Conservation (phyloP, 2,797 vertebrate species). For the Cichlasoma orientale region DNA sequence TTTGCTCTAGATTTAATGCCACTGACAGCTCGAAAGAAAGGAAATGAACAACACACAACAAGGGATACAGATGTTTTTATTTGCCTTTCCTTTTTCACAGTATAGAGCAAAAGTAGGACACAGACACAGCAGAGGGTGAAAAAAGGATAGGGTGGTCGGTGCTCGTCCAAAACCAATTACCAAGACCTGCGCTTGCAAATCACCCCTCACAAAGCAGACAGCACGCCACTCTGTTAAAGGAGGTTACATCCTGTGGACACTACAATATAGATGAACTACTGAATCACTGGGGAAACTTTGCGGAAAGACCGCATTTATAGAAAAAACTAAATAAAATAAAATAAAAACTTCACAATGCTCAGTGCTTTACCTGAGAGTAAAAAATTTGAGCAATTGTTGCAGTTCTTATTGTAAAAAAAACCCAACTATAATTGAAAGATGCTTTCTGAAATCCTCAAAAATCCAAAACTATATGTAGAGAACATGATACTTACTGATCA, state of each 20-base stretch:
- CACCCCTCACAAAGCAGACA: slow-evolving; percentile 17
- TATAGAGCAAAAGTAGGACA: slow-evolving; percentile 45
- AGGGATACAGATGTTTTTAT: not conserved
- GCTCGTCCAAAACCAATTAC: slow-evolving; percentile 34
- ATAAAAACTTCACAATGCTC: not conserved
- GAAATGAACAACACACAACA: not conserved
- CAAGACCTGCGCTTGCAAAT: slow-evolving; percentile 36
- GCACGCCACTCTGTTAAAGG: slow-evolving; percentile 5
- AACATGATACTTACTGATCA: not conserved
- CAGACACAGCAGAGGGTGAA: slow-evolving; percentile 8
- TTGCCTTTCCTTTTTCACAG: not conserved
- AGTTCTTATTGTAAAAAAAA: not conserved
- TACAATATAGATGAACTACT: slow-evolving; percentile 7
- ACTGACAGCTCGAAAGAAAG: not conserved
- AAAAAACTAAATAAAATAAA: not conserved
- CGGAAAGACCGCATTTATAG: not conserved
- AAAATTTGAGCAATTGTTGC: not conserved
- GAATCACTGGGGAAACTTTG: not conserved
- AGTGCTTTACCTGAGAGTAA: not conserved
- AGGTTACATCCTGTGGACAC: slow-evolving; percentile 1
- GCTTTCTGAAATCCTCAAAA: not conserved
- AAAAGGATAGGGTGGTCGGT: slow-evolving; percentile 5
- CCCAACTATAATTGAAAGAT: too few relatives aligned
- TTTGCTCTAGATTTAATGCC: not conserved
- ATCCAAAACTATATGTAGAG: not conserved